Percentiles rank a stretch among this genome's conserved stretches.
These are phyloP conservation scores for Phoenicopterus ruber DNA, from an alignment of 2,113 vertebrate species.

Conservation along the genomic window DNA sequence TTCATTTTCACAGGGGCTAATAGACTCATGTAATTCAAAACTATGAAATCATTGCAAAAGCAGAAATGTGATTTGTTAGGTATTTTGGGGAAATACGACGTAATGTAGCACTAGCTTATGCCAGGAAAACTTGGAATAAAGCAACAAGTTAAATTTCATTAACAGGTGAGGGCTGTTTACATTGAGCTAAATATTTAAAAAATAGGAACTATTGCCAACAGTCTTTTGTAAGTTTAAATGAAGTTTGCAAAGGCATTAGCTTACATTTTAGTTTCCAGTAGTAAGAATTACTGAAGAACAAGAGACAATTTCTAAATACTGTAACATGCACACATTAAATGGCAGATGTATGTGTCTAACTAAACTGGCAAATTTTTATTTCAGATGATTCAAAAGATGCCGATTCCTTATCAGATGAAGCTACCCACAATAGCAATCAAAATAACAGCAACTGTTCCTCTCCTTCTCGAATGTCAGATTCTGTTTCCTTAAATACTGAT, in stretches of 20 bases:
- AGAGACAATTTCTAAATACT: background rate
- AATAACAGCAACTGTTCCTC: conserved; percentile 99
- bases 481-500: conserved; percentile 94
- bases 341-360: background rate
- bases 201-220: background rate
- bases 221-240: background rate
- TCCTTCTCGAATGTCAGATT: conserved; percentile 97
- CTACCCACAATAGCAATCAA: conserved; percentile 95
- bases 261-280: background rate
- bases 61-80: background rate
- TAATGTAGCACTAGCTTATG: background rate
- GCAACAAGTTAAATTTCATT: background rate
- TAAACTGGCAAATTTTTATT: conserved; percentile 28
- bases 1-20: background rate
- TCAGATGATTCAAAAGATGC: conserved; percentile 88
- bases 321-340: background rate
- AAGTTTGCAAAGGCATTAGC: background rate
- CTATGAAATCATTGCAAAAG: background rate
- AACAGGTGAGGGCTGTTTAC: background rate
- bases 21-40: background rate
- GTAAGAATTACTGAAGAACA: background rate
- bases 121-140: background rate
- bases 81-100: background rate
- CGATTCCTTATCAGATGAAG: conserved; percentile 93
- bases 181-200: background rate